Base-by-base conservation (phyloP, 2,797 vertebrate genomes). In the Pitangus sulphuratus region DNA sequence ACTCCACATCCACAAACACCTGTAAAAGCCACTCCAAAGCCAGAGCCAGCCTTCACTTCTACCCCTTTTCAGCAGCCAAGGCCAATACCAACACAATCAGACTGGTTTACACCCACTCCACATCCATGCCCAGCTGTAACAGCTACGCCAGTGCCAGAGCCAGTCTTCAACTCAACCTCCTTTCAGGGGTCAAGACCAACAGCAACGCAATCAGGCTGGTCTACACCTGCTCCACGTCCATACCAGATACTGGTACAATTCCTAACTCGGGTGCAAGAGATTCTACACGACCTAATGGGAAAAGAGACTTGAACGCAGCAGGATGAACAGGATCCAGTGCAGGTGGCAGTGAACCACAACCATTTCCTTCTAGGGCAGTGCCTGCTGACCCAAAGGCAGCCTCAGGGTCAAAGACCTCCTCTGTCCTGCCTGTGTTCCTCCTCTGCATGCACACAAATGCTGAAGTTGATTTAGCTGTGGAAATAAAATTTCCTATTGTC, bases 101-200 rank as follows among this genome's bases (percentile, higher is more conserved):
- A 4, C 19, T 3, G 15, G 3, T 9, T 24, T 2, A 0, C 0
- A 2, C 13, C 28, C 4, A 2, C 15, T 20, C 58, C 35, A 0
- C 87, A 50, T 30, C 48, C 48, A 51, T 51, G 48, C 26, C 26
- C 48, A 51, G 48, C 48, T 51, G 48, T 51, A 51, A 51, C 48
- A 51, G 26, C 48, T 51, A 51, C 26, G 28, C 48, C 26, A 51
- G 48, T 30, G 26, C 48, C 48, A 51, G 26, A 51, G 26, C 8
- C 30, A 54, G 51, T n/a, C 30, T n/a, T 31, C 30, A 54, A 8
- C 54, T 56, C 54, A 9, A 33, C 18, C 21, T 2, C 35, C 6
- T 4, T 1, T 8, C 31, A 39, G 24, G 11, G 17, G 18, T 45
- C 53, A 12, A 21, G 1, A 30, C 31, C 62, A 21, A 3, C 2